Conservation (phyloP, 1,140 invertebrate species). For the Andricus grossulariae region DNA sequence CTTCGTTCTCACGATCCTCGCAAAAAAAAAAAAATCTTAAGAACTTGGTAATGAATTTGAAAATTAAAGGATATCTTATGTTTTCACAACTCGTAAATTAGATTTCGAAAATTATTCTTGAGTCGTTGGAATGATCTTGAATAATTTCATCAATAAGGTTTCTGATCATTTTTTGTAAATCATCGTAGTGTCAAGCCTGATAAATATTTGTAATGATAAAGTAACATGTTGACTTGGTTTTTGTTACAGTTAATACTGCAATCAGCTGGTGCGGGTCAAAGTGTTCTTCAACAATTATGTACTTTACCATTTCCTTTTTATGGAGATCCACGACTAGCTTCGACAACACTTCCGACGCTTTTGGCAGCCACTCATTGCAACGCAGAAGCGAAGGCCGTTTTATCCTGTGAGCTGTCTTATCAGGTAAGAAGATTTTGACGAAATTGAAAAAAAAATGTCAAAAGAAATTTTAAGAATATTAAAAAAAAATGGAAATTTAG, state of each 20-base stretch:
- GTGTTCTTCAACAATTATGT: slow-evolving; percentile 93
- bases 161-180: too few relatives aligned
- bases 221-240: neutral
- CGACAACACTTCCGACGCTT: slow-evolving; percentile 91
- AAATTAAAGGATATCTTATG: too few relatives aligned
- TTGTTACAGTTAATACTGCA: slow-evolving; percentile 82
- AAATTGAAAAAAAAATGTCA: neutral
- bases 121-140: too few relatives aligned
- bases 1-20: slow-evolving; percentile 45
- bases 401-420: slow-evolving; percentile 89
- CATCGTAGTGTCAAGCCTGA: too few relatives aligned
- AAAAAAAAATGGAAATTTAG: too few relatives aligned
- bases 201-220: neutral
- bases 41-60: neutral
- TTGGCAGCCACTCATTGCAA: slow-evolving; percentile 87
- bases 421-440: slow-evolving; percentile 75
- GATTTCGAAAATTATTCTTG: too few relatives aligned
- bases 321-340: slow-evolving; percentile 84
- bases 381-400: slow-evolving; percentile 81
- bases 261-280: slow-evolving; percentile 87
- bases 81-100: too few relatives aligned
- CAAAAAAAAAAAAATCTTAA: slow-evolving; percentile 1
- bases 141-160: too few relatives aligned
- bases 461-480: neutral
- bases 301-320: slow-evolving; percentile 93